Evolutionary conservation across 2,113 vertebrate species (phyloP), one percentile per base, ranked within the genome.

Genomic region (Notiomystis cincta): DNA sequence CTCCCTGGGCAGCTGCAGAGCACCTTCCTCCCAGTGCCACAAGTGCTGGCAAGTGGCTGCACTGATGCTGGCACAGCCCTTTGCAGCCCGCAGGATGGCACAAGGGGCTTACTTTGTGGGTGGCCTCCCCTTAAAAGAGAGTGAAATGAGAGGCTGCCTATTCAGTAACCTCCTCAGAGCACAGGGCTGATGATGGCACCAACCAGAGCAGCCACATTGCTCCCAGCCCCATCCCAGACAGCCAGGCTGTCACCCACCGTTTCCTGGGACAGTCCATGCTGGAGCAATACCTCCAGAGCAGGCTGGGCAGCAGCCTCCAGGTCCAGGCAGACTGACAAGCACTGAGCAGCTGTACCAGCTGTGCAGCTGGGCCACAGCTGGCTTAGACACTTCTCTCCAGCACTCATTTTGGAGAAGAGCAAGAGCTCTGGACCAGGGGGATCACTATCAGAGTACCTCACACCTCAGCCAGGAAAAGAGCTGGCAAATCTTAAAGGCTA

Each of bases 251-350:
- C 21, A 48, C 47, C 28, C 30, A 1, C 20, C 1, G 0, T 14
- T 37, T 2, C 1, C 0, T 16, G 37, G 64, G 62, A 47, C 50
- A 61, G 25, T 11, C 58, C 6, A 0, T 0, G 8, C 75, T 66
- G 48, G 21, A 82, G 75, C 11, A 1, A 11, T 6, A 35, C 60
- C 61, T 30, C 38, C 47, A 1, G 3, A 60, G 73, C 2, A 1
- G 54, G 15, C 53, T 60, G 42, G 33, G 50, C 27, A 40, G 64
- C 65, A 93, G 75, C 23, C 69, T 37, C 48, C 50, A 56, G 27
- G 19, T 4, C 23, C 20, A 2, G 57, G 62, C 71, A 51, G 25
- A 54, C 58, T 88, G 75, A 61, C 75, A 28, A 40, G 37, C 3
- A 2, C 24, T 4, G 57, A 72, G 82, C 82, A 80, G 84, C 7